phyloP scores from a whole-genome alignment of 2,797 vertebrate species.

The Tolypeutes matacus region DNA sequence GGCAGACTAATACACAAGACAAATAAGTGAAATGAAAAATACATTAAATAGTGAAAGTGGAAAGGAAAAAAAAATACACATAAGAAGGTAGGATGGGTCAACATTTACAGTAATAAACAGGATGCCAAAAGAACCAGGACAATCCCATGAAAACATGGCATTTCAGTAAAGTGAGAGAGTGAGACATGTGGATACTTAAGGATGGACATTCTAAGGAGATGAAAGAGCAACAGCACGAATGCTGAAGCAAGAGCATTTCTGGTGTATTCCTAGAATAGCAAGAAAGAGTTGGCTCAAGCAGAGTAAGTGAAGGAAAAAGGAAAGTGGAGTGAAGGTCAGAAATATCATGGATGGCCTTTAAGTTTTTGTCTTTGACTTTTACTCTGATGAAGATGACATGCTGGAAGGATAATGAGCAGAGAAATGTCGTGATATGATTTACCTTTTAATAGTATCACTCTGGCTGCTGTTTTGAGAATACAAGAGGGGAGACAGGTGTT shows the following conservation, averaged over 20 bases:
- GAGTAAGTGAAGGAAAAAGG: neutral
- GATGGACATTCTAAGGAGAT: neutral
- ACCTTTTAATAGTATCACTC: neutral
- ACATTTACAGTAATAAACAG: neutral
- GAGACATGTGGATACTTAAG: neutral
- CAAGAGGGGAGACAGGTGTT: neutral
- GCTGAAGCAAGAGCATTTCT: neutral
- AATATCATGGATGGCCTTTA: neutral
- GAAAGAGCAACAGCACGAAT: neutral
- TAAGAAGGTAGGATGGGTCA: neutral
- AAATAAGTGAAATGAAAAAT: neutral
- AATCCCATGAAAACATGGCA: neutral
- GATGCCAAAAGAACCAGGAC: neutral
- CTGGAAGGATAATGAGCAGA: neutral
- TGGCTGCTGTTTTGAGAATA: neutral
- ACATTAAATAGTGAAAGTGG: neutral
- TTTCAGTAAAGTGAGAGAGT: neutral
- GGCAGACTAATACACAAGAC: neutral
- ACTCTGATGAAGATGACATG: neutral
- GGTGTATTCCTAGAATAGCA: neutral
- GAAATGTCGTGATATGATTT: neutral
- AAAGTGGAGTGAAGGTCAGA: neutral
- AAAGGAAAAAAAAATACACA: neutral
- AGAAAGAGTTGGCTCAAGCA: neutral
- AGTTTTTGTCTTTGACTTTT: neutral